Base-by-base conservation (phyloP, 2,797 vertebrate species). In the Vireo griseus region DNA sequence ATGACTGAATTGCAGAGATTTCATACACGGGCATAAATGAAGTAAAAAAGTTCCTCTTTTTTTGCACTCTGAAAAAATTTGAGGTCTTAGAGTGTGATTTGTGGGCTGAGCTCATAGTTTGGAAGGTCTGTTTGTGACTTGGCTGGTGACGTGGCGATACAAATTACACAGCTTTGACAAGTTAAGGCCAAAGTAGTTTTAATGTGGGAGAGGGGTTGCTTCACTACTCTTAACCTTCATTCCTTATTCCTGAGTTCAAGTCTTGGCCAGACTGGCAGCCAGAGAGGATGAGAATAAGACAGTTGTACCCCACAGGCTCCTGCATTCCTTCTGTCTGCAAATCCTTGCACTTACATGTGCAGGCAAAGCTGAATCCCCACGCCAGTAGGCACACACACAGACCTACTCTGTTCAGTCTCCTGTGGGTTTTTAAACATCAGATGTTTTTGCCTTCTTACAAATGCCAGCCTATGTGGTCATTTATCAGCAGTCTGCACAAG, bases 211-310 rank as follows among this genome's bases (percentile, higher is more conserved):
- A 78, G 45, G 11, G 17, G 21, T 74, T 80, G 48, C 62, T 86
- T 95, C 73, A 68, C 47, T 73, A 18, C 48, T 67, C 10, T 4
- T 47, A 92, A 83, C 35, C 24, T 61, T 90, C 42, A 3, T 37
- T 90, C 59, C 45, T 69, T 52, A 44, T 87, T 80, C 61, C 31
- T 62, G 47, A 87, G 50, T 93, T 90, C 71, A 90, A 79, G 39
- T 85, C 79, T 85, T 95, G 90, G 85, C 83, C 89, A 94, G 82
- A 75, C 24, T 75, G 82, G 94, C 31, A 96, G 75, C 78, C 71
- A 52, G 7, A 61, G 51, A 55, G 61, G 47, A 66, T 45, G 66
- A 85, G 92, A 91, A 88, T 44, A 78, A 54, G 40, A n/a, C 82
- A 84, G 31, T 48, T 84, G 88, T 88, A 86, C 79, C 88, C 82